These are phyloP conservation scores for Pteropus rufus DNA, from an alignment of 2,797 vertebrate genomes.

Conservation along the genomic window DNA sequence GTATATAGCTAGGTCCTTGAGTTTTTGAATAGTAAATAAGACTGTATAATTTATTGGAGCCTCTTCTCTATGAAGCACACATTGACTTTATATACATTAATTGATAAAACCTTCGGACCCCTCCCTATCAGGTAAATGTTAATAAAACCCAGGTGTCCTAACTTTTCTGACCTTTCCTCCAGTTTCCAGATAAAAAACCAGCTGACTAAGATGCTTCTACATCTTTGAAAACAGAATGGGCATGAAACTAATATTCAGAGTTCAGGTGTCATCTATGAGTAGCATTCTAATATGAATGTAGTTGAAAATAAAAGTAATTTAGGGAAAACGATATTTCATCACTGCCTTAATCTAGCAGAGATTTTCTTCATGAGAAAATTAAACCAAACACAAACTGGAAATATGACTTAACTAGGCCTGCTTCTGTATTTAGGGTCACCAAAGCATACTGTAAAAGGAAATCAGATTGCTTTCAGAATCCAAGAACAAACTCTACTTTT, in stretches of 20 bases:
- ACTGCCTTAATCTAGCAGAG: conserved; percentile 45
- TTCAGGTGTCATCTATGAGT: conserved; percentile 44
- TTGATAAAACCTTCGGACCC: conserved; percentile 27
- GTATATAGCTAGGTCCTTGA: conserved; percentile 32
- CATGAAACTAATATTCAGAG: not conserved
- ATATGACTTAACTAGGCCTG: conserved; percentile 58
- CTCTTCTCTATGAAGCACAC: not conserved
- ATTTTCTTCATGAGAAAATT: conserved; percentile 67
- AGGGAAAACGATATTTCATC: conserved; percentile 49
- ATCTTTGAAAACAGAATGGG: conserved; percentile 23
- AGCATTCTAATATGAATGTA: not conserved
- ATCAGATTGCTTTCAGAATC: conserved; percentile 75
- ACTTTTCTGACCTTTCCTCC: conserved; percentile 21
- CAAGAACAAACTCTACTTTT: conserved; percentile 79
- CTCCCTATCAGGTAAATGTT: conserved; percentile 41
- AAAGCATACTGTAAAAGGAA: conserved; percentile 76
- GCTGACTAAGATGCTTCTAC: not conserved
- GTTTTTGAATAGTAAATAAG: conserved; percentile 44
- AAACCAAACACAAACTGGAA: conserved; percentile 67
- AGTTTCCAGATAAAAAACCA: conserved; percentile 39
- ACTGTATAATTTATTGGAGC: conserved; percentile 9
- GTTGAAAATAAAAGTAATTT: conserved; percentile 66
- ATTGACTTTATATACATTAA: conserved; percentile 32
- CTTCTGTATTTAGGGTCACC: conserved; percentile 68
- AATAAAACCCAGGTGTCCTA: conserved; percentile 33